phyloP scores from a whole-genome alignment of 2,888 invertebrate genomes.

The Gandaritis pyraliata region DNA sequence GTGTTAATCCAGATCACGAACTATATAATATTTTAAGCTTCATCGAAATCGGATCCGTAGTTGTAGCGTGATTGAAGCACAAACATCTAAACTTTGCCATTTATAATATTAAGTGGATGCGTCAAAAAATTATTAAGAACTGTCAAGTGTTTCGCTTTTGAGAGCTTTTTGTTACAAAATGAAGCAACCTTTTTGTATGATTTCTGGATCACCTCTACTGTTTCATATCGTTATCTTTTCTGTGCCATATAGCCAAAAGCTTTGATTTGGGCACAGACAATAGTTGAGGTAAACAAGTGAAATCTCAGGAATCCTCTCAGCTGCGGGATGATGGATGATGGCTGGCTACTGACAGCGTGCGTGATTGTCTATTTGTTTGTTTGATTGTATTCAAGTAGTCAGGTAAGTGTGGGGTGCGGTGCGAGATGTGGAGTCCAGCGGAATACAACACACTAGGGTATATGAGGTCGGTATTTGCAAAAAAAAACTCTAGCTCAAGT shows the following conservation, averaged over 20 bases:
- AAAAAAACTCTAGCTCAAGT: no score
- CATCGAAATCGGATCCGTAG: no score
- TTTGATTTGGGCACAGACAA: constrained; percentile 17
- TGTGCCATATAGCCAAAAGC: constrained; percentile 11
- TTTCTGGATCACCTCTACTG: constrained; percentile 5
- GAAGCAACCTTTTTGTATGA: no score
- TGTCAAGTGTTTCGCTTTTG: no score
- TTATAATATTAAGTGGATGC: no score
- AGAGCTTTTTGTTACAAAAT: no score
- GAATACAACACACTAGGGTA: no score
- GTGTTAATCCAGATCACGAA: no score
- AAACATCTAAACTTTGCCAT: no score
- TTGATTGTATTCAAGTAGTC: constrained; percentile 55
- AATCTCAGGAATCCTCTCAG: constrained; percentile 20
- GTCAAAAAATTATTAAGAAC: no score
- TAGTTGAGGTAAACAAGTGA: constrained; percentile 22
- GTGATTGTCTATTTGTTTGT: constrained; percentile 65
- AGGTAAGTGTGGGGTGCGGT: constrained; percentile 47
- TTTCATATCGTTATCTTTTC: neutral
- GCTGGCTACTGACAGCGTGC: constrained; percentile 59
- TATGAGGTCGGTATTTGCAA: neutral
- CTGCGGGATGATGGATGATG: constrained; percentile 63
- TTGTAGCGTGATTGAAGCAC: no score
- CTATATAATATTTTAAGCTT: no score
- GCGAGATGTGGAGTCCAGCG: constrained; percentile 20